Percentiles rank a stretch among this genome's conserved stretches.
Evolutionary conservation across 2,888 invertebrate species (phyloP).

Genomic region (Eudemis profundana): DNA sequence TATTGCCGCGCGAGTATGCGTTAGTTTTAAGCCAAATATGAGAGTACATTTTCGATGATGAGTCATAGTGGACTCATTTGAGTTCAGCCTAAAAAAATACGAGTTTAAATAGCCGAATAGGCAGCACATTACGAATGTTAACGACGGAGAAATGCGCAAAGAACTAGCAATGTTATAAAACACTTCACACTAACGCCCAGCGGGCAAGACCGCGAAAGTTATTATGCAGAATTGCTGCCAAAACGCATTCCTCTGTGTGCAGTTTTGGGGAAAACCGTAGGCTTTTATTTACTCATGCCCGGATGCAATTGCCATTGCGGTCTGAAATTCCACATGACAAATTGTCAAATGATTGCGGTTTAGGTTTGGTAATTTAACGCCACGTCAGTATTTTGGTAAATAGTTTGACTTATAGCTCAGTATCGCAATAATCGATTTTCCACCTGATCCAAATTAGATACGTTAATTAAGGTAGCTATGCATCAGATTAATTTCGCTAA

Average conservation of each 20-base stretch:
- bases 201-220: conserved; percentile 41
- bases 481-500: too few species aligned
- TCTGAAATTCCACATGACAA: conserved; percentile 42
- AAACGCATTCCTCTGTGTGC: conserved; percentile 46
- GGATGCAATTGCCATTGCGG: conserved; percentile 43
- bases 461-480: conserved; percentile 2
- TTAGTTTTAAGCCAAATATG: too few species aligned
- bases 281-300: conserved; percentile 46
- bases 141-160: conserved; percentile 35
- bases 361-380: conserved; percentile 41
- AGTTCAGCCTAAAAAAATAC: background rate
- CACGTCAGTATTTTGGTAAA: conserved; percentile 37
- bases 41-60: too few species aligned
- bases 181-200: conserved; percentile 43
- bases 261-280: conserved; percentile 44
- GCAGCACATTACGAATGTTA: conserved; percentile 32
- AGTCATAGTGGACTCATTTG: too few species aligned
- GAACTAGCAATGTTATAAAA: conserved; percentile 40
- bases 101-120: conserved; percentile 30
- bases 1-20: too few species aligned
- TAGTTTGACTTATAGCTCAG: conserved; percentile 37
- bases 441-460: conserved; percentile 10
- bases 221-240: conserved; percentile 46
- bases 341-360: conserved; percentile 44
- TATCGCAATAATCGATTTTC: conserved; percentile 25